phyloP scores from a whole-genome alignment of 2,888 invertebrate species.

The Empis stercorea region DNA sequence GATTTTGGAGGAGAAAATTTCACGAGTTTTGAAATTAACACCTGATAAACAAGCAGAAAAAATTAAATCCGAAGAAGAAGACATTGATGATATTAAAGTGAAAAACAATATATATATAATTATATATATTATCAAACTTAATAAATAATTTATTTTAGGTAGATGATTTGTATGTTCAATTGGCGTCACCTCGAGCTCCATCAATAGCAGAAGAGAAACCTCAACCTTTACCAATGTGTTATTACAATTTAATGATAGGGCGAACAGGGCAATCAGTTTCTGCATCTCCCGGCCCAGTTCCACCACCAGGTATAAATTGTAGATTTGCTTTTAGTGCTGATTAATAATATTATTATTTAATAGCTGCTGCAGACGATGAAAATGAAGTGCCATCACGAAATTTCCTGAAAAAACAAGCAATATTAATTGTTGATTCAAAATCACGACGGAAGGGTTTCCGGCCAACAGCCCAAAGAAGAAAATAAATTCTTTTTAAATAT shows the following conservation, averaged over 20 bases:
- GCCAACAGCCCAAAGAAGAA: constrained; percentile 23
- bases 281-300: constrained; percentile 33
- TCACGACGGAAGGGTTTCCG: constrained; percentile 61
- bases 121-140: constrained; percentile 2
- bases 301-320: constrained; percentile 24
- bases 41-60: neutral
- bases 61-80: constrained; percentile 10
- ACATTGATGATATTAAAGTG: constrained; percentile 16
- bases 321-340: neutral
- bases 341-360: neutral
- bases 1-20: constrained; percentile 15
- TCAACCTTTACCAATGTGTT: constrained; percentile 33
- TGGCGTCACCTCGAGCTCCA: constrained; percentile 25
- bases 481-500: constrained; percentile 10
- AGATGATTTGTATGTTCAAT: constrained; percentile 20
- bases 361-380: constrained; percentile 59
- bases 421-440: constrained; percentile 70
- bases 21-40: neutral
- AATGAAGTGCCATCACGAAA: constrained; percentile 72
- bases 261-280: constrained; percentile 31
- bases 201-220: constrained; percentile 29
- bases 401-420: constrained; percentile 68
- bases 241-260: constrained; percentile 32
- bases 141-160: constrained; percentile 13
- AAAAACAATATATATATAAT: too few species aligned